Conservation (phyloP, 2,888 invertebrate genomes). For the Ormyrus rosae region DNA sequence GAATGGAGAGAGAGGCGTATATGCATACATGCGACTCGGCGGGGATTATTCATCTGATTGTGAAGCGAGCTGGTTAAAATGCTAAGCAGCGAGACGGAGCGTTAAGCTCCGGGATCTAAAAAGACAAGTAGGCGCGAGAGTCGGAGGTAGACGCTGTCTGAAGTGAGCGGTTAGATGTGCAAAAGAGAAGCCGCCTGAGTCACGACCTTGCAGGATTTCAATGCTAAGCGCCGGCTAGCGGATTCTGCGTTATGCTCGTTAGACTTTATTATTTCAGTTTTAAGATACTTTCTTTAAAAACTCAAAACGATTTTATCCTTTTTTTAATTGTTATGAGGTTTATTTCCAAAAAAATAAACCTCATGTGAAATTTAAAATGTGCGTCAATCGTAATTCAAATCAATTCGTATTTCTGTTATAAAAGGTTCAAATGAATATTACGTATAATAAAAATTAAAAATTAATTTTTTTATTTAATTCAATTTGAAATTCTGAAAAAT, state of each 20-base stretch:
- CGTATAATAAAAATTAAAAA: no score
- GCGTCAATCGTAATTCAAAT: no score
- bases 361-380: no score
- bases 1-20: neutral
- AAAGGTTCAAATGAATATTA: no score
- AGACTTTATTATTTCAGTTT: no score
- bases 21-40: neutral
- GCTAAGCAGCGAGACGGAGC: conserved; percentile 55
- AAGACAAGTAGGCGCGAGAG: conserved; percentile 53
- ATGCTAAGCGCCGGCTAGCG: conserved; percentile 15
- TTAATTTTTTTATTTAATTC: no score
- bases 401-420: no score
- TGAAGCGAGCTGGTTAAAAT: conserved; percentile 59
- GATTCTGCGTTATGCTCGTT: conserved; percentile 1
- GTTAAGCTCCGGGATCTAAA: conserved; percentile 55
- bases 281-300: no score
- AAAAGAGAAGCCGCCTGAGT: conserved; percentile 51
- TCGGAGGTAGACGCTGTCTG: conserved; percentile 19
- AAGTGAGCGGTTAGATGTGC: neutral
- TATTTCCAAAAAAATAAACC: no score
- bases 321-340: no score
- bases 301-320: no score
- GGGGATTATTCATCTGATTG: conserved; percentile 56
- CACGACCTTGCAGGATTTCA: conserved; percentile 56
- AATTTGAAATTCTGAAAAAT: no score